Evolutionary conservation across 1,140 invertebrate species (phyloP), one percentile per base, ranked within the genome.

Genomic region (Temnothorax nylanderi): DNA sequence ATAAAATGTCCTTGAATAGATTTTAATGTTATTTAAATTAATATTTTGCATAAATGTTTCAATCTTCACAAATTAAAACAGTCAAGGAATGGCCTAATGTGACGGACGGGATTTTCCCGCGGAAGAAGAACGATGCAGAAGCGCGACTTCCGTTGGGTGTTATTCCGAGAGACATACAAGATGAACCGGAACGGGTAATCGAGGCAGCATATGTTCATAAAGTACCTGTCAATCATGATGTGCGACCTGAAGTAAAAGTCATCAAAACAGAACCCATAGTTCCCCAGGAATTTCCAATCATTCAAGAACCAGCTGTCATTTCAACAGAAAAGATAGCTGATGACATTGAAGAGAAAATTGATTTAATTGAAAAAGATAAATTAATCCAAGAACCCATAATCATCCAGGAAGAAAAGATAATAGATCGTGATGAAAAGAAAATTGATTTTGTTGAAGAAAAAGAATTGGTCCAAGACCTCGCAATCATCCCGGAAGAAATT

Each of bases 41-140:
- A 37, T 54, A 41, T 37, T 34, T 54, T 13, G 18, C 3, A 1
- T 21, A 21, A 58, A 58, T 11, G 3, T 34, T 78, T 65, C 18
- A 8, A 41, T 32, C 4, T 8, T 69, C 13, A 11, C 5, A n/a
- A 80, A 26, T 58, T 58, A 13, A 69, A 60, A 60, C 10, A 84
- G 80, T 84, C 32, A 6, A 32, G 11, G 26, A 84, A 60, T 34
- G 2, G 0, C 69, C 80, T 84, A 74, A 32, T 32, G 21, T 84
- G n/a, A 4, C n/a, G 26, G 69, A 84, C 13, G 69, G n/a, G 5
- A 34, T 84, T 49, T 75, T 62, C 37, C 80, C 69, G 13, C 69
- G 49, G 41, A 58, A 58, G n/a, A 82, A 34, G 32, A 74, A 74
- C 0, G 26, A n/a, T 26, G 37, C 37, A 8, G 13, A 58, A n/a